phyloP scores from a whole-genome alignment of 1,140 invertebrate species.

The Pantala flavescens region DNA sequence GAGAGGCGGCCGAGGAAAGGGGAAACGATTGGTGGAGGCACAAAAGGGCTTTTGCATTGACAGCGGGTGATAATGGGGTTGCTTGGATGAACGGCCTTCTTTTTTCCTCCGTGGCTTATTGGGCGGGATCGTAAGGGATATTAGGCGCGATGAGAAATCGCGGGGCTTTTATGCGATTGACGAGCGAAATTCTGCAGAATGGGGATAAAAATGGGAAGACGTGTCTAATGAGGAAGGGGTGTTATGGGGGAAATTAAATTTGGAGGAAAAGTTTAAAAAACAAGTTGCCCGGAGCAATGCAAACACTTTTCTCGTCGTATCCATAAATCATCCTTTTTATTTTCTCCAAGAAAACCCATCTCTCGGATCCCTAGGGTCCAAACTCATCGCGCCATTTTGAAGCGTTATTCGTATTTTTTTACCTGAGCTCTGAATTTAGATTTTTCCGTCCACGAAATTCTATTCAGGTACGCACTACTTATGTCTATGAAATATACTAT shows the following conservation, averaged over 20 bases:
- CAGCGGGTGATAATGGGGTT: slow-evolving; percentile 7
- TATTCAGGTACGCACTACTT: too few relatives aligned
- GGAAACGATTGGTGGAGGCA: background rate
- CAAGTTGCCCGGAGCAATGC: too few relatives aligned
- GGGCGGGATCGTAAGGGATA: background rate
- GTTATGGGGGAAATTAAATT: background rate
- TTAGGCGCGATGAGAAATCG: background rate
- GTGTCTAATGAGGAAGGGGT: background rate
- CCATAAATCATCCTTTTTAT: too few relatives aligned
- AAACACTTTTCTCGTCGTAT: too few relatives aligned
- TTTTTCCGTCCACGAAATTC: too few relatives aligned
- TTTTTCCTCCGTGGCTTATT: background rate
- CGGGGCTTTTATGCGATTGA: background rate
- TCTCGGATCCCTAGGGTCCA: too few relatives aligned
- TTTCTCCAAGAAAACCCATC: too few relatives aligned
- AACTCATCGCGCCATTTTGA: too few relatives aligned
- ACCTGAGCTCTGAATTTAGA: too few relatives aligned
- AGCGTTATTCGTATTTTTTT: too few relatives aligned
- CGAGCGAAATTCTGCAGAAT: background rate
- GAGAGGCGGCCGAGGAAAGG: background rate
- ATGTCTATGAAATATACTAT: too few relatives aligned
- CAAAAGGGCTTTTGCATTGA: background rate
- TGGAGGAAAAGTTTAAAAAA: background rate
- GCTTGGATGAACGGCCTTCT: background rate
- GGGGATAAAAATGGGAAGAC: slow-evolving; percentile 8